A percentile compares a stretch with the other conserved stretches of the same genome.
Conservation (phyloP, 2,113 vertebrate genomes). For the Dryoscopus gambensis region DNA sequence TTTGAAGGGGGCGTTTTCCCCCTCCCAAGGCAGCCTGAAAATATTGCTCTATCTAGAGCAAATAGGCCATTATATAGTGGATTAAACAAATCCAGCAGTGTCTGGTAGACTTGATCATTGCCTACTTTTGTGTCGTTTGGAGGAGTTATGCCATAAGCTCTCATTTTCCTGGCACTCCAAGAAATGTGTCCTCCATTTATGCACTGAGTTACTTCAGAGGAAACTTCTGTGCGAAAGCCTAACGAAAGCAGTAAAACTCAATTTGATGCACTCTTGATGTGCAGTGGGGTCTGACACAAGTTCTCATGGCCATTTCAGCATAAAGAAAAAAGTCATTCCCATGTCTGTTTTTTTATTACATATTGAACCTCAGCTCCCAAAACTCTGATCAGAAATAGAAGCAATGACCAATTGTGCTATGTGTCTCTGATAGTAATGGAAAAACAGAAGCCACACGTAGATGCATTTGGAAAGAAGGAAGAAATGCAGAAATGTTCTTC, state of each 20-base stretch:
- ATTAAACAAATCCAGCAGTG: background rate
- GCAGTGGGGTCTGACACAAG: background rate
- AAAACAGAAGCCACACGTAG: background rate
- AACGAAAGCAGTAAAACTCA: constrained; percentile 40
- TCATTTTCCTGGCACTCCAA: background rate
- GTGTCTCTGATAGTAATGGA: background rate
- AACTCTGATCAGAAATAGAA: constrained; percentile 12
- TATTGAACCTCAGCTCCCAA: constrained; percentile 39
- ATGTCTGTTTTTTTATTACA: background rate
- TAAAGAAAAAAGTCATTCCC: background rate
- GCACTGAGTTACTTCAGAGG: background rate
- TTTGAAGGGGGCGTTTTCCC: background rate
- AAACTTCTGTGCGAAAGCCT: constrained; percentile 30
- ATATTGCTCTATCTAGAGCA: background rate
- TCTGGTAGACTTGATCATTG: background rate
- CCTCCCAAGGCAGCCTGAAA: background rate
- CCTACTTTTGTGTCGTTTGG: background rate
- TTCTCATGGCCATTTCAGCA: background rate
- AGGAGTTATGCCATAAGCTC: background rate
- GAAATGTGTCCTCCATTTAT: background rate
- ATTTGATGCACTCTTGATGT: constrained; percentile 7
- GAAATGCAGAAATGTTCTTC: background rate
- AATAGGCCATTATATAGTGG: background rate
- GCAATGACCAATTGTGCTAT: background rate
- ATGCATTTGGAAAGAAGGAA: background rate